Evolutionary conservation across 2,113 vertebrate species (phyloP), one percentile per base, ranked within the genome.

Genomic region (Nerophis ophidion): DNA sequence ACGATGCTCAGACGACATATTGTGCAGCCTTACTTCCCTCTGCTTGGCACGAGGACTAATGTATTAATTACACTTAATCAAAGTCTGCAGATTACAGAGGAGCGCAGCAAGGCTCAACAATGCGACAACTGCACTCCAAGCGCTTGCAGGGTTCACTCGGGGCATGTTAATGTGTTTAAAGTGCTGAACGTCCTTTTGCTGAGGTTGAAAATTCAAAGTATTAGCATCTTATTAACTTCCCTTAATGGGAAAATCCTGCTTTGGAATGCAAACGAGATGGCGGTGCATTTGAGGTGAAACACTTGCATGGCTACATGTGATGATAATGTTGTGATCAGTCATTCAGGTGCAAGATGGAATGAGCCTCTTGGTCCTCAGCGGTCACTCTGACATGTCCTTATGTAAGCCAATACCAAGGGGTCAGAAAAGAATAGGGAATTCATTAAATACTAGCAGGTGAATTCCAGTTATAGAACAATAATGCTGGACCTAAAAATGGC

Each of bases 141-240:
- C 49, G 67, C 63, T 74, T 4, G 9, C 65, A 16, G 55, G 73
- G 53, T 78, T 66, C 47, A 48, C 63, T 71, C 44, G 12, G 61
- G 34, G 62, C 63, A 73, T 79, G 70, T 69, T 70, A 66, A 66
- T 69, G 74, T 48, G 5, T 79, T 72, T 58, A 62, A 70, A 72
- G 44, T 71, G 66, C 77, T 72, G 72, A 70, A 62, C 8, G 3
- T 60, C 53, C 64, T 70, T 81, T 77, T 82, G 83, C 83, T 87
- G 81, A 84, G 72, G 66, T 74, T 63, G 74, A 70, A 80, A 65
- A 79, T 87, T 81, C 48, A 17, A 60, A 66, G 74, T 74, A 84
- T 86, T 87, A 80, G 68, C 79, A 74, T 82, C 83, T 84, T 85
- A 88, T 84, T 86, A 80, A 83, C 63, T 80, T 68, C 61, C 62